These are phyloP conservation scores for Ericerus pela DNA, from an alignment of 1,140 invertebrate species.

Conservation along the genomic window DNA sequence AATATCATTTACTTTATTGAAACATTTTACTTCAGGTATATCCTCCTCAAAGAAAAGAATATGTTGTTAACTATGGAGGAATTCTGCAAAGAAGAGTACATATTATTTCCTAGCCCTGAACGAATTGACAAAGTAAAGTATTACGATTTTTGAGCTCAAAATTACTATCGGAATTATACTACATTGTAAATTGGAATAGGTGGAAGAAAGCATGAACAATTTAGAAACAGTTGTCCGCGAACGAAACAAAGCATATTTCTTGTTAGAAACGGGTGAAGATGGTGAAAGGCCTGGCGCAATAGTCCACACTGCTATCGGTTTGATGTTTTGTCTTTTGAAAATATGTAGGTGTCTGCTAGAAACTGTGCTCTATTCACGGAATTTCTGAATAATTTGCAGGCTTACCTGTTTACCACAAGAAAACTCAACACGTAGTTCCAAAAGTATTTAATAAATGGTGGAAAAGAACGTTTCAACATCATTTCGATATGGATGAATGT, in stretches of 20 bases:
- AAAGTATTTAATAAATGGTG: slow-evolving; percentile 43
- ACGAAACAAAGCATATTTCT: slow-evolving; percentile 76
- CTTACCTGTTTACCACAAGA: slow-evolving; percentile 28
- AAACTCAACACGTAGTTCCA: slow-evolving; percentile 39
- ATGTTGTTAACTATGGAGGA: slow-evolving; percentile 95
- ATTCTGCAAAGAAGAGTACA: slow-evolving; percentile 47
- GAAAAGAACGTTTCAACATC: slow-evolving; percentile 34
- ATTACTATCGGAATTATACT: background rate
- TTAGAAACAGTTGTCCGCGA: slow-evolving; percentile 81
- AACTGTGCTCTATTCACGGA: background rate
- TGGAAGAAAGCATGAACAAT: slow-evolving; percentile 88
- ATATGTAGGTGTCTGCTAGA: slow-evolving; percentile 6
- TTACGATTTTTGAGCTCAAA: too few species aligned
- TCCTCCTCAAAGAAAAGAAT: slow-evolving; percentile 90
- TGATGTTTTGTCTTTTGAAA: slow-evolving; percentile 16
- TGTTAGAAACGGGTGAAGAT: slow-evolving; percentile 75
- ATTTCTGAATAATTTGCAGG: slow-evolving; percentile 24
- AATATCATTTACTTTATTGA: slow-evolving; percentile 1
- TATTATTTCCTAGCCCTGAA: slow-evolving; percentile 86
- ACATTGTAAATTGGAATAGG: slow-evolving; percentile 31
- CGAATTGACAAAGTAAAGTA: slow-evolving; percentile 73
- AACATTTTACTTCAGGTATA: slow-evolving; percentile 44
- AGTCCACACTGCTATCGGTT: slow-evolving; percentile 43
- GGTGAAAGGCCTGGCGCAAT: slow-evolving; percentile 53
- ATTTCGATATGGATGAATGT: slow-evolving; percentile 37